Base-by-base conservation (phyloP, 2,113 vertebrate species). In the Marcusenius ussheri region DNA sequence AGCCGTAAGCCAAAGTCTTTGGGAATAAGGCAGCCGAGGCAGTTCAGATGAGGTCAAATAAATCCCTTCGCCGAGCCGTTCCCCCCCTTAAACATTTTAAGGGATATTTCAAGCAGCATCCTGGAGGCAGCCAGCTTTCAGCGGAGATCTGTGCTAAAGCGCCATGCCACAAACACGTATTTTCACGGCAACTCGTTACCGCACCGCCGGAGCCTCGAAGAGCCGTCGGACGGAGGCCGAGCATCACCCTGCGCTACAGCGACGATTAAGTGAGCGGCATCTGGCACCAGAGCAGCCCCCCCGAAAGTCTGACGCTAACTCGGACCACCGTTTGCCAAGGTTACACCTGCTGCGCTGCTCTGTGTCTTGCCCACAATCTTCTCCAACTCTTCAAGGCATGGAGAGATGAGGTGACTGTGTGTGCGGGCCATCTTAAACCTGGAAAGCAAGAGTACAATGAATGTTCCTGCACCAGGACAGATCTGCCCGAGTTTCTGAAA, bases 381-480 rank as follows among this genome's bases (percentile, higher is more conserved):
- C 88, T 95, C 91, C 93, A 96, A 74, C 88, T 94, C 91, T 5
- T 92, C 53, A 31, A 96, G 86, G 50, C 94, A 96, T 0, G 94
- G 94, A 0, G 39, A 45, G 19, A 95, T 91, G 5, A 92, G 87
- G 27, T 91, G 92, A 84, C 94, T 95, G 53, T 94, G 93, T 7
- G 90, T 58, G 90, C 93, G 93, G 58, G 94, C 94, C 91, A 92
- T 90, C 89, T 94, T 94, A 58, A 95, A 90, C 89, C 95, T 96
- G 2, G 8, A 89, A 19, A 49, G 35, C 74, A 42, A 42, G 35
- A 8, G 35, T 42, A 42, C 13, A 80, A 0, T 35, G 17, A 80
- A 80, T 42, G 31, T 80, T 42, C 0, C 5, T 17, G 74, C 74
- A 42, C 11, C 17, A 7, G n/a, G 66, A 35, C 66, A 77, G 62